phyloP scores from a whole-genome alignment of 2,797 vertebrate species.

The Notolepis coatsorum region DNA sequence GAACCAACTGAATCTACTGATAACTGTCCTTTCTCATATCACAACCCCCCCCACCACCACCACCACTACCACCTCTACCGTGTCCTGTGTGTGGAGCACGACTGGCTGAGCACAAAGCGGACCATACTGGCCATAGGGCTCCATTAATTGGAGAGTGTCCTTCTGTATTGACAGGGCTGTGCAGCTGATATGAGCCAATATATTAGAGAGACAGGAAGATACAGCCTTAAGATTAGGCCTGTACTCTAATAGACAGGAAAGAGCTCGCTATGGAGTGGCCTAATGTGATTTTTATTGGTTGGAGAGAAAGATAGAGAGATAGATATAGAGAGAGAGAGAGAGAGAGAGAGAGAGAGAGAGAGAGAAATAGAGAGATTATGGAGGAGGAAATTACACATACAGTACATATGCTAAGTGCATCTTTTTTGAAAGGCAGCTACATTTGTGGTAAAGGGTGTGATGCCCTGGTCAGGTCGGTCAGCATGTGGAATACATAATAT shows the following conservation, averaged over 20 bases:
- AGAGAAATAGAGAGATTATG: no score
- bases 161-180: slow-evolving; percentile 83
- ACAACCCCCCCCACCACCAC: slow-evolving; percentile 8
- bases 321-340: no score
- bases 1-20: no score
- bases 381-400: no score
- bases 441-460: background rate
- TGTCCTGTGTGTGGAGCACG: slow-evolving; percentile 57
- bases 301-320: no score
- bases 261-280: slow-evolving; percentile 78
- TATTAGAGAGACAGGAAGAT: slow-evolving; percentile 86
- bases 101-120: slow-evolving; percentile 78
- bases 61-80: slow-evolving; percentile 22
- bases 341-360: no score
- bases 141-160: slow-evolving; percentile 87
- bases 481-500: no score
- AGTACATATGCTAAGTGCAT: slow-evolving; percentile 14
- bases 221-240: slow-evolving; percentile 79
- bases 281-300: slow-evolving; percentile 87
- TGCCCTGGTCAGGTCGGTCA: no score
- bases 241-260: slow-evolving; percentile 84
- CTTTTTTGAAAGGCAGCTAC: slow-evolving; percentile 11
- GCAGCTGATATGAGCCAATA: slow-evolving; percentile 81
- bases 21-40: no score
- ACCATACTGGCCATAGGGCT: slow-evolving; percentile 82